Evolutionary conservation across 1,140 invertebrate genomes (phyloP), one percentile per base, ranked within the genome.

Genomic region (Orchestia grillus): DNA sequence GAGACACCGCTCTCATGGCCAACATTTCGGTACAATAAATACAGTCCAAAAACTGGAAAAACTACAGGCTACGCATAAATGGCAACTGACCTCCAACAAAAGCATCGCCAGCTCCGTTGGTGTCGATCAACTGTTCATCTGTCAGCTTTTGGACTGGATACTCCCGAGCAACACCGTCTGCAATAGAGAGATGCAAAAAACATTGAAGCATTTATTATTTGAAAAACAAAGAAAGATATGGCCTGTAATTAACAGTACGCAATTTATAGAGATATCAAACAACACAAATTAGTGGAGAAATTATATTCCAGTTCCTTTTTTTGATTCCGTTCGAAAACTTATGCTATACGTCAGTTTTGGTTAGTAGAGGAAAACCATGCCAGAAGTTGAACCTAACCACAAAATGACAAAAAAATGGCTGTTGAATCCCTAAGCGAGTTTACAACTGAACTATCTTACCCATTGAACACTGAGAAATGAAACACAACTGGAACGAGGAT

Each of bases 31-130:
- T n/a, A n/a, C n/a, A n/a, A n/a, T n/a, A n/a, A n/a, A n/a, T n/a
- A n/a, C n/a, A n/a, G n/a, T n/a, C n/a, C n/a, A n/a, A n/a, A n/a
- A n/a, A n/a, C n/a, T 6, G 47, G 47, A 53, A 53, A 53, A 53
- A 53, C 6, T 19, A 53, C 47, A 53, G n/a, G n/a, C n/a, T 53
- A 53, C 6, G 19, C 19, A 8, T 53, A 19, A 53, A 19, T 53
- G 6, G 47, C n/a, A 16, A 96, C 97, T 96, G 97, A 98, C 98
- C 99, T 97, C 99, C 99, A 97, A 99, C 98, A 98, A 99, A 99
- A 36, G 99, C 99, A 98, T 99, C 99, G 47, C 99, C 99, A 97
- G 99, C 99, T 40, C 92, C 44, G 40, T 94, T 94, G 0, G 99
- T 99, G 97, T 99, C 99, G 3, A 99, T 98, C 96, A 99, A 98